phyloP scores from a whole-genome alignment of 1,140 invertebrate species.

The Drosophila cardini region DNA sequence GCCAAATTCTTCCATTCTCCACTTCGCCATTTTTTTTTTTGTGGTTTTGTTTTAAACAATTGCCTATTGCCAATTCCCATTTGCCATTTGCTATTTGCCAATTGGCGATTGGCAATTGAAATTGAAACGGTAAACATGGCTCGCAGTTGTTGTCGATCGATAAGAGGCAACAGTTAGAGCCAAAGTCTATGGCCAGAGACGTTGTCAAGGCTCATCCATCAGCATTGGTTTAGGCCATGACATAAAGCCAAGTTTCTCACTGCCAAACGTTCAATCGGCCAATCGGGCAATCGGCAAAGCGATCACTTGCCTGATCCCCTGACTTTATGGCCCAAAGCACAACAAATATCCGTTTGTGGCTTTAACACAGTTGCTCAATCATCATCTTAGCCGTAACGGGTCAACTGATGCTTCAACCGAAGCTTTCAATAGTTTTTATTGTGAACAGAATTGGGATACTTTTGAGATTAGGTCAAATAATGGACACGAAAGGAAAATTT shows the following conservation, averaged over 20 bases:
- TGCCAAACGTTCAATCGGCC: neutral
- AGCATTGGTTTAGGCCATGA: constrained; percentile 19
- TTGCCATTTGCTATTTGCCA: constrained; percentile 17
- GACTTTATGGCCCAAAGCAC: constrained; percentile 6
- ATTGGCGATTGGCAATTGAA: constrained; percentile 47
- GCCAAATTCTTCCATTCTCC: constrained; percentile 28
- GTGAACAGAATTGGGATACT: neutral
- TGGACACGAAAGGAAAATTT: too few species aligned
- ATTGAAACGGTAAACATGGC: constrained; percentile 62
- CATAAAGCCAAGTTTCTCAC: constrained; percentile 8
- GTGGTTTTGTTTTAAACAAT: too few species aligned
- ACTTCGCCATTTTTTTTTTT: constrained; percentile 4
- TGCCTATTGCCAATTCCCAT: constrained; percentile 6
- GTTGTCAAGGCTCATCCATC: constrained; percentile 47
- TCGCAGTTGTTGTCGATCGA: constrained; percentile 22
- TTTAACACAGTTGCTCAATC: constrained; percentile 20
- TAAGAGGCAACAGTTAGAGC: constrained; percentile 16
- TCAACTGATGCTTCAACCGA: constrained; percentile 5
- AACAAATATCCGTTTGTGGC: neutral
- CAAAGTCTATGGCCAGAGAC: constrained; percentile 3
- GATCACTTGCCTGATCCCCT: constrained; percentile 1
- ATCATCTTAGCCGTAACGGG: constrained; percentile 20
- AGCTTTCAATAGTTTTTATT: neutral
- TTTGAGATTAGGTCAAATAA: neutral
- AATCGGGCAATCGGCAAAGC: neutral